Evolutionary conservation across 35 echinoderm and acorn worm species (phyloP).

Genomic region (Acanthaster planci): DNA sequence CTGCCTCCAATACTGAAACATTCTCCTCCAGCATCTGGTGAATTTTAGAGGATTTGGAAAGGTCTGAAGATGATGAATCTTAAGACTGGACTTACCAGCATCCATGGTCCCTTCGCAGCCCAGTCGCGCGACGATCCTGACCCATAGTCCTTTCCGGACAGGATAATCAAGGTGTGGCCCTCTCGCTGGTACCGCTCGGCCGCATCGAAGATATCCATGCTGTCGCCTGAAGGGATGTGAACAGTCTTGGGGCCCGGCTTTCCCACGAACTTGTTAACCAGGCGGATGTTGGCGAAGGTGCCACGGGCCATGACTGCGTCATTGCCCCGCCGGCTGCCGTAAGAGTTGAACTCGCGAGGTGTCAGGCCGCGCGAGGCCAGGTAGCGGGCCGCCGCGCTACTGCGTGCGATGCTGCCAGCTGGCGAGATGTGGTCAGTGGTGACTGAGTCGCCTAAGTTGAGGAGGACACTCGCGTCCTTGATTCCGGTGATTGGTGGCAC

Average conservation of each 20-base stretch:
- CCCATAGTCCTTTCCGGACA: constrained; percentile 94
- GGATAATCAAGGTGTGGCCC: constrained; percentile 53
- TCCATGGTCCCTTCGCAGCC: constrained; percentile 99
- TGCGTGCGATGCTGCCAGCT: constrained; percentile 93
- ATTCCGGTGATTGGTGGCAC: constrained; percentile 57
- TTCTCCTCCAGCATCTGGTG: not conserved
- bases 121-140: constrained; percentile 96
- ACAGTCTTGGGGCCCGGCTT: constrained; percentile 91
- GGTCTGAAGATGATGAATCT: too few species aligned
- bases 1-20: not conserved
- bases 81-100: constrained; percentile 61
- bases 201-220: constrained; percentile 97
- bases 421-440: constrained; percentile 99
- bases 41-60: too few species aligned
- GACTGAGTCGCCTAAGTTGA: constrained; percentile 87
- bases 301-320: constrained; percentile 98
- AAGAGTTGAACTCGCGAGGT: constrained; percentile 97
- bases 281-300: constrained; percentile 95
- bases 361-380: constrained; percentile 70
- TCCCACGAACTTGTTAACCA: constrained; percentile 94
- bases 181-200: constrained; percentile 68
- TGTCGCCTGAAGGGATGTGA: constrained; percentile 73
- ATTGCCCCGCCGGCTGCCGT: constrained; percentile 95
- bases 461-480: constrained; percentile 61
- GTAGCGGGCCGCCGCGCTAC: constrained; percentile 92